Evolutionary conservation across 2,113 vertebrate species (phyloP), one percentile per base, ranked within the genome.

Genomic region (Gallinago undulata): DNA sequence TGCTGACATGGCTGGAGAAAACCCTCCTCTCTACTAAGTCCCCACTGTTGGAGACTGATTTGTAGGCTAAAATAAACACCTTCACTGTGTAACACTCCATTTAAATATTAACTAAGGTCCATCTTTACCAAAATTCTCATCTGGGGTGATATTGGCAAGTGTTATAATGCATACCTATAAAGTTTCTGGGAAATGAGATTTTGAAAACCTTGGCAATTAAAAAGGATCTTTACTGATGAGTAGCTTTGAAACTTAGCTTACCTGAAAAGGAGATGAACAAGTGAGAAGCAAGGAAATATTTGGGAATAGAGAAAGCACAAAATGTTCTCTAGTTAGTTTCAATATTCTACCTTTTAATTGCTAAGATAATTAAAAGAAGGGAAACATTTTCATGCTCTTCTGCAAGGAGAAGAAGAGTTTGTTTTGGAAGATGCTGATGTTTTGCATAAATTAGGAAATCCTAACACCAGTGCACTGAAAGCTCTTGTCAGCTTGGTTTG

Each of bases 401-500:
- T 74, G 25, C 28, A 48, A 68, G 30, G 9, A 63, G 35, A 87
- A 82, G 9, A 11, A 41, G 31, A 13, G n/a, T 78, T 68, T 94
- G 75, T 72, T 90, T 88, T 89, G 77, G 66, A 84, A 94, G 35
- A 60, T 60, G 19, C 5, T 82, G 69, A 77, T 89, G 43, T 92
- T 96, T 96, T 83, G 13, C 8, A 8, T 57, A 94, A 92, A 89
- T 89, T 15, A 90, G 59, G 56, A 91, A 89, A 86, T 62, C 6
- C 3, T 18, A 56, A 10, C 27, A 48, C 3, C 4, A 5, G 33
- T 60, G 31, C 2, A 3, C 6, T 60, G 45, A 89, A 93, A 83
- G 3, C 17, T 88, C 80, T 69, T 30, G 59, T 79, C 43, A 23
- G 10, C 15, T 12, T 69, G 30, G 3, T 23, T 72, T 79, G 57